A percentile compares a stretch with the other conserved stretches of the same genome.
Conservation (phyloP, 2,113 vertebrate genomes). For the Anoplopoma fimbria region DNA sequence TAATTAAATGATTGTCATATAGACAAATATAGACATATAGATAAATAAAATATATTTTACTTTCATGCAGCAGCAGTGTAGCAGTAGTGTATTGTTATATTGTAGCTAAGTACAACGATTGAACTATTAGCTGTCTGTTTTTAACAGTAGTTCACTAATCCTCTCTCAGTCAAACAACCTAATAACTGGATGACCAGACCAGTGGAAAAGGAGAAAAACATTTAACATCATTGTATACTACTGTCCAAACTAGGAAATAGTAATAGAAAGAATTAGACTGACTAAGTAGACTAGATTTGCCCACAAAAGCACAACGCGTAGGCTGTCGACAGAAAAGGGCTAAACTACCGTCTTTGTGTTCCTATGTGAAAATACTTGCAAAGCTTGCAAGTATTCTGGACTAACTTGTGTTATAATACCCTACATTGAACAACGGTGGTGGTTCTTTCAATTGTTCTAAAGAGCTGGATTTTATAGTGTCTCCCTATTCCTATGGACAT, state of each 20-base stretch:
- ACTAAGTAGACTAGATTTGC: background rate
- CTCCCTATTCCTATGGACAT: background rate
- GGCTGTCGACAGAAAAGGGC: background rate
- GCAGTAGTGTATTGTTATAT: too few species aligned
- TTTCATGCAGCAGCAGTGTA: background rate
- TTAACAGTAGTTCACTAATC: too few species aligned
- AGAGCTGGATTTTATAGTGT: background rate
- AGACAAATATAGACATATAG: too few species aligned
- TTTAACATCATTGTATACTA: too few species aligned
- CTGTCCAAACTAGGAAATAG: too few species aligned
- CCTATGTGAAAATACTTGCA: background rate
- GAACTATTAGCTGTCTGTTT: too few species aligned
- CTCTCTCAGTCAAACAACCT: too few species aligned
- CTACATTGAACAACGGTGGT: background rate
- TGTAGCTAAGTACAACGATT: too few species aligned
- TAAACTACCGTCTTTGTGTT: background rate
- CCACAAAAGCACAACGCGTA: background rate
- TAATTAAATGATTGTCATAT: conserved; percentile 37
- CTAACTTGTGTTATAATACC: background rate
- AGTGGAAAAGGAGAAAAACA: too few species aligned
- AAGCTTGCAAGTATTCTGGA: background rate
- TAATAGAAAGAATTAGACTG: too few species aligned
- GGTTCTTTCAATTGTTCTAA: background rate
- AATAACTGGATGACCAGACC: too few species aligned
- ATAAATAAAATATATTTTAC: too few species aligned